Base-by-base conservation (phyloP, 2,797 vertebrate species). In the Acipenser oxyrinchus region DNA sequence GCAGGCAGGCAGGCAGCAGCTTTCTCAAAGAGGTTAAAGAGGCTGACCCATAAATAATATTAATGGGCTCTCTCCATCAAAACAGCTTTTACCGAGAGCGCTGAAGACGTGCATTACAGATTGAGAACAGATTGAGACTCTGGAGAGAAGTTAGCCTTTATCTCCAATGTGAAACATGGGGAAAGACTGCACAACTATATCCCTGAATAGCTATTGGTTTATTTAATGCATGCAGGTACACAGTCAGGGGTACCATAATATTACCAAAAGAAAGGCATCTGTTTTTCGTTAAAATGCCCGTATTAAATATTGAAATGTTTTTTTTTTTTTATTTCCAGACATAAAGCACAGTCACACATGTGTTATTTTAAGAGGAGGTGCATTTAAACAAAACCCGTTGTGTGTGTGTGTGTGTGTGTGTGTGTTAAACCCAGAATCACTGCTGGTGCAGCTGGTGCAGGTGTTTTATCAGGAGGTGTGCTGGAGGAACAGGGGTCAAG, bases 371-470 rank as follows among this genome's bases (percentile, higher is more conserved):
- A 37, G 23, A 18, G 15, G 1, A 18, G 15, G 15, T 2, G 23
- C 23, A 4, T 37, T 37, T 37, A 37, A 37, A n/a, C 55, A 3
- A 11, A 18, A 10, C n/a, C 3, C 48, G 57, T 18, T 4, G 12
- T 63, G 10, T 67, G 37, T 62, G 58, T 60, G n/a, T 18, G 15
- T 18, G 15, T 18, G 15, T 18, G 15, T 18, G 15, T 18, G 15
- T 18, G 15, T 18, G 15, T 73, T 69, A 67, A 70, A 66, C 71
- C 15, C 69, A 62, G 70, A 65, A 60, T 74, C 51, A 37, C 1
- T 37, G 23, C 23, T 3, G 23, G 23, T 37, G 23, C 2, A 37
- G 23, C 23, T 3, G 0, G 2, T 37, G 23, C 23, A 37, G 23
- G 23, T 37, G 23, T 37, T 37, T 37, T 37, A 37, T 37, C 23